These are phyloP conservation scores for Melanocharis versteri DNA, from an alignment of 2,113 vertebrate species.

Conservation along the genomic window DNA sequence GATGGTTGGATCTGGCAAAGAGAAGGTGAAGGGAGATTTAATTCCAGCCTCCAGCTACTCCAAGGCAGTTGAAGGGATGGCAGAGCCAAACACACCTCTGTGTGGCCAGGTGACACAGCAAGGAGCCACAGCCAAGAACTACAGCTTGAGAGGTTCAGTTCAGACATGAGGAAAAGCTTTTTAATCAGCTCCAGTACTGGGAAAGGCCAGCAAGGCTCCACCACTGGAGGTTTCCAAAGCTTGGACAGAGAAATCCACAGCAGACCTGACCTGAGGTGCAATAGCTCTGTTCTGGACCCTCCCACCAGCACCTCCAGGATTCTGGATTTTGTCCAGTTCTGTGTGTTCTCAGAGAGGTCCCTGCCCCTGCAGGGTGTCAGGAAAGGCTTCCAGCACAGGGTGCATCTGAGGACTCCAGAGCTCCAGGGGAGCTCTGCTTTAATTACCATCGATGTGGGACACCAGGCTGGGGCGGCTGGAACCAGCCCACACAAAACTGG, in stretches of 20 bases:
- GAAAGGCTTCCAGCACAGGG: not conserved
- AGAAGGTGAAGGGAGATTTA: not conserved
- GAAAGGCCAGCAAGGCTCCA: not conserved
- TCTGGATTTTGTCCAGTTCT: not conserved
- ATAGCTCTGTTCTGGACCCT: not conserved
- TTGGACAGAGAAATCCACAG: not conserved
- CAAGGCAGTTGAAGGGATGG: not conserved
- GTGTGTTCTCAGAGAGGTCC: not conserved
- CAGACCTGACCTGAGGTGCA: not conserved
- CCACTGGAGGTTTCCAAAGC: not conserved
- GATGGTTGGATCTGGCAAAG: not conserved
- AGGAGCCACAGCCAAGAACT: not conserved
- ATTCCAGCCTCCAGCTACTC: not conserved
- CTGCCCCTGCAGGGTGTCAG: not conserved
- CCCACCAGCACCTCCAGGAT: not conserved
- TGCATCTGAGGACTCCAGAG: not conserved
- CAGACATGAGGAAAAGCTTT: not conserved
- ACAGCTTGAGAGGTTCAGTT: not conserved
- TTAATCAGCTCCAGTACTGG: not conserved
- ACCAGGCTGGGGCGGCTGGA: not conserved
- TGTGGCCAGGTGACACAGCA: not conserved
- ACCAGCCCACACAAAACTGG: not conserved
- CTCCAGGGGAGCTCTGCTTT: not conserved
- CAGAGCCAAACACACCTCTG: not conserved
- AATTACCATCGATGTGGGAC: not conserved